Conservation (phyloP, 2,888 invertebrate genomes). For the Camptogramma bilineatum region DNA sequence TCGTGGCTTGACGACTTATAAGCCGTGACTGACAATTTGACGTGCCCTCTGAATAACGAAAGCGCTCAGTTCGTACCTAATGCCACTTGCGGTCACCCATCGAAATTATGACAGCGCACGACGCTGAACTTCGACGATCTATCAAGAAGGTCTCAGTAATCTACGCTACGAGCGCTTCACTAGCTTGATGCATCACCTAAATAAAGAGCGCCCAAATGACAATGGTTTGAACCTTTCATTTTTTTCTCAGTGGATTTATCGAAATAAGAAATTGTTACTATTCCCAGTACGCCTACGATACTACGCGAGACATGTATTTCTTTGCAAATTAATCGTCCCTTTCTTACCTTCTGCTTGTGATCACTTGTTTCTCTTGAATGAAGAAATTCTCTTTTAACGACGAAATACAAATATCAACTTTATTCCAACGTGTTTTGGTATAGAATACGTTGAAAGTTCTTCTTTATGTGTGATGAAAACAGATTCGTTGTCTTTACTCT, state of each 20-base stretch:
- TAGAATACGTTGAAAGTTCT: conserved; percentile 9
- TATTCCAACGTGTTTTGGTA: conserved; percentile 18
- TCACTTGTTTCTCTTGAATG: conserved; percentile 53
- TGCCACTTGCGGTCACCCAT: too few species aligned
- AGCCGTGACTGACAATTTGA: too few species aligned
- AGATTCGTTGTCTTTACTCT: conserved; percentile 75
- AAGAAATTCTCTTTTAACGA: conserved; percentile 52
- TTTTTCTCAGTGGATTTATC: conserved; percentile 54
- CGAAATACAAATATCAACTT: conserved; percentile 21
- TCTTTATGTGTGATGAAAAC: conserved; percentile 50
- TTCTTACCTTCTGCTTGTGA: conserved; percentile 68
- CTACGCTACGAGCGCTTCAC: too few species aligned
- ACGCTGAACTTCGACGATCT: too few species aligned
- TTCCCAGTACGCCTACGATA: conserved; percentile 71
- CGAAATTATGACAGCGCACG: too few species aligned
- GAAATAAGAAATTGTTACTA: conserved; percentile 76
- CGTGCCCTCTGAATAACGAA: too few species aligned
- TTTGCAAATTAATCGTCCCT: conserved; percentile 69
- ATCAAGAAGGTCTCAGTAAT: too few species aligned
- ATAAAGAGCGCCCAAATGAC: too few species aligned
- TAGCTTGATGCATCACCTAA: too few species aligned
- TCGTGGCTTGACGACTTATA: too few species aligned
- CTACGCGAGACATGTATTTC: conserved; percentile 62
- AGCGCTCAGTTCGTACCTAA: too few species aligned
- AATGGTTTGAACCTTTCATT: neutral